Evolutionary conservation across 2,888 invertebrate genomes (phyloP), one percentile per base, ranked within the genome.

Genomic region (Cataglyphis rosenhaueri): DNA sequence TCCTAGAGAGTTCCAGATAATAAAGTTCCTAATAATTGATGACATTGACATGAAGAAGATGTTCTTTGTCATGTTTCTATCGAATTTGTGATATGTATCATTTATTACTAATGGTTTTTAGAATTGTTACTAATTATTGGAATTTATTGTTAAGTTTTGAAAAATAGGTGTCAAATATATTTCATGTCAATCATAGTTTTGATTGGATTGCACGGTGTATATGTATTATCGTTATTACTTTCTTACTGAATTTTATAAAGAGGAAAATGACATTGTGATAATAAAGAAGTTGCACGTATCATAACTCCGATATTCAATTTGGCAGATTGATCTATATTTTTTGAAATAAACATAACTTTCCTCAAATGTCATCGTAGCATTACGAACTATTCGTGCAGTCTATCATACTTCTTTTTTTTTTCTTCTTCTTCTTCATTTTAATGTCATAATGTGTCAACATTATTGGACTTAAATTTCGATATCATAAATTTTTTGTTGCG

Each of bases 11-110:
- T 78, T 59, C 12, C 57, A 70, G 70, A 70, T 70, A 70, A 78
- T 78, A 70, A n/a, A n/a, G 21, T 70, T 44, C 3, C 70, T 78
- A 70, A 78, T 78, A 78, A 78, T 78, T 59, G 78, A 78, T 78
- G 70, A 32, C 59, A 70, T 78, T 70, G 78, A 78, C 59, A 78
- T 59, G 59, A 18, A 59, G 65, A 70, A 59, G 59, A 78, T 70
- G 32, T 59, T 70, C 70, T 59, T 78, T 59, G 70, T 78, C 70
- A 41, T 38, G 38, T 59, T 76, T 57, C 57, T 44, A n/a, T 65
- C 76, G 25, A 38, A n/a, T 18, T 66, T 35, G 6, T n/a, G 55
- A 52, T 65, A 25, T 62, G 66, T 76, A 65, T 55, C 68, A 44
- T 59, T 32, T 12, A 64, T 1, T 65, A 52, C 44, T 68, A 57